Percentiles rank a stretch among this genome's conserved stretches.
These are phyloP conservation scores for Gymnosoma rotundatum DNA, from an alignment of 2,888 invertebrate genomes.

Conservation along the genomic window DNA sequence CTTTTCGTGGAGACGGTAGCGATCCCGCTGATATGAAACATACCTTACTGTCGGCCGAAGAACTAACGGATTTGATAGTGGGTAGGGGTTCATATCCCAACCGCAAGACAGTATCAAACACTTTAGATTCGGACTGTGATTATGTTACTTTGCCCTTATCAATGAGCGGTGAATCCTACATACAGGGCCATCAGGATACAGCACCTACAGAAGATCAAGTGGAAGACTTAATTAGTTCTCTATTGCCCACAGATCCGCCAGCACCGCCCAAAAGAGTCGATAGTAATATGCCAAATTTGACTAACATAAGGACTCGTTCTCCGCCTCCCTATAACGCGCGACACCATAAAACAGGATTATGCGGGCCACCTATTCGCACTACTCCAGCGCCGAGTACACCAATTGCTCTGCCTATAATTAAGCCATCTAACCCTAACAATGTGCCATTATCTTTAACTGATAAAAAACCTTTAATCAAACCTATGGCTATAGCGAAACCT, in stretches of 20 bases:
- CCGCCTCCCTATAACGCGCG: slow-evolving; percentile 88
- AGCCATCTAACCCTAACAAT: slow-evolving; percentile 59
- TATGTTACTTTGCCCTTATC: slow-evolving; percentile 90
- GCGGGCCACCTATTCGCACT: slow-evolving; percentile 79
- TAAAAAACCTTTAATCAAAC: slow-evolving; percentile 58
- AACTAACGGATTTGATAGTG: slow-evolving; percentile 91
- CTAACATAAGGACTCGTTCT: slow-evolving; percentile 82
- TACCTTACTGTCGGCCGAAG: slow-evolving; percentile 90
- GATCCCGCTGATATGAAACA: slow-evolving; percentile 92
- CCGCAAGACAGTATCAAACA: slow-evolving; percentile 90
- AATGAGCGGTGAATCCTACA: slow-evolving; percentile 84
- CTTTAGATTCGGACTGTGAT: slow-evolving; percentile 94
- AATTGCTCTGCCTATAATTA: slow-evolving; percentile 56
- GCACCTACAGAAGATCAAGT: slow-evolving; percentile 84
- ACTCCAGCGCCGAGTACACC: slow-evolving; percentile 37
- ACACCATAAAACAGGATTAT: slow-evolving; percentile 84
- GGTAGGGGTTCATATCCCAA: slow-evolving; percentile 90
- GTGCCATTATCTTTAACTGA: slow-evolving; percentile 70
- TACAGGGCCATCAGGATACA: slow-evolving; percentile 85
- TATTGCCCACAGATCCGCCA: slow-evolving; percentile 84
- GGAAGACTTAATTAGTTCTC: slow-evolving; percentile 82
- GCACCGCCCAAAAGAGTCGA: slow-evolving; percentile 88
- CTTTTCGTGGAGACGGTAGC: slow-evolving; percentile 94
- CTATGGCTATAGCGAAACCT: slow-evolving; percentile 42
- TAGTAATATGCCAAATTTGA: slow-evolving; percentile 83